These are phyloP conservation scores for Cephus cinctus DNA, from an alignment of 1,140 invertebrate genomes.

Conservation along the genomic window DNA sequence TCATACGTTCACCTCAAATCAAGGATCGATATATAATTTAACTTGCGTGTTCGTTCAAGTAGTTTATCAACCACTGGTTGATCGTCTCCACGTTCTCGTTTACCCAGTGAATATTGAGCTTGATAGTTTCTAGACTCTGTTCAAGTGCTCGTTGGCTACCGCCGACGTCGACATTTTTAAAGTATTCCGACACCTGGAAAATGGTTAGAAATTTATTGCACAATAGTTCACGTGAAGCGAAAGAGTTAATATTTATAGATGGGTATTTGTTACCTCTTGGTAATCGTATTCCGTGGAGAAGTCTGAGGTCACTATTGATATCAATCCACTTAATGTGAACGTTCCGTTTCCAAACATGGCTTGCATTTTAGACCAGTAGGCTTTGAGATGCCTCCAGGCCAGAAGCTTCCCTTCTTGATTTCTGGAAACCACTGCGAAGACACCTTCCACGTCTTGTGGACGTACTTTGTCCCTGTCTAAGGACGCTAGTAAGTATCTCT, in stretches of 20 bases:
- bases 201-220: not conserved
- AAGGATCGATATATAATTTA: too few relatives aligned
- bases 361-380: constrained; percentile 70
- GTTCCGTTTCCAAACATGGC: constrained; percentile 67
- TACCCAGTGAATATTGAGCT: constrained; percentile 77
- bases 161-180: constrained; percentile 67
- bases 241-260: too few relatives aligned
- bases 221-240: too few relatives aligned
- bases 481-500: constrained; percentile 66
- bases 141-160: constrained; percentile 67
- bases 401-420: constrained; percentile 71
- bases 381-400: constrained; percentile 76
- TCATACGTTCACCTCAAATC: too few relatives aligned
- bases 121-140: constrained; percentile 75
- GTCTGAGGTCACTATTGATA: constrained; percentile 68
- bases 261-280: constrained; percentile 61
- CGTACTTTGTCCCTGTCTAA: constrained; percentile 67
- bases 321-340: constrained; percentile 68
- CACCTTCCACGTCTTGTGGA: constrained; percentile 68
- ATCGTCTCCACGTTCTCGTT: constrained; percentile 63
- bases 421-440: constrained; percentile 67
- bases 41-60: constrained; percentile 38
- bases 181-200: constrained; percentile 67
- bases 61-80: constrained; percentile 61
- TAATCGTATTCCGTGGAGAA: constrained; percentile 73